These are phyloP conservation scores for Drosophila mimetica DNA, from an alignment of 2,888 invertebrate genomes.

Conservation along the genomic window DNA sequence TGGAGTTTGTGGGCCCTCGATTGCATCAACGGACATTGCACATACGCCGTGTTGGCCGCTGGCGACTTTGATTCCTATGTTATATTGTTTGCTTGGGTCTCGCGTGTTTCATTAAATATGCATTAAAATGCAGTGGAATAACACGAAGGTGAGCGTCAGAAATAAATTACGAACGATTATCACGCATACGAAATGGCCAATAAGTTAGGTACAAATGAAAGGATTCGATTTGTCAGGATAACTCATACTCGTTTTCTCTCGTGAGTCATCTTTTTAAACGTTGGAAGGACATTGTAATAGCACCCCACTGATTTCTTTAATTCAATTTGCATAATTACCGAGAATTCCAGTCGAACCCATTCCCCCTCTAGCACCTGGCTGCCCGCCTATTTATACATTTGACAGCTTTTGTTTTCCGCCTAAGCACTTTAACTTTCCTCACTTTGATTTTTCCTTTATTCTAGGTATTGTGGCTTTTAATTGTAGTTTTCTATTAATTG, in stretches of 20 bases:
- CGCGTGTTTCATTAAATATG: slow-evolving; percentile 75
- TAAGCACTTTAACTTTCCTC: slow-evolving; percentile 40
- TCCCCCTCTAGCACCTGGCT: neutral
- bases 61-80: slow-evolving; percentile 44
- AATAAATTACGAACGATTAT: slow-evolving; percentile 54
- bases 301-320: slow-evolving; percentile 29
- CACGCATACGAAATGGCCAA: slow-evolving; percentile 59
- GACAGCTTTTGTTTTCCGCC: slow-evolving; percentile 44
- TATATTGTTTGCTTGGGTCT: slow-evolving; percentile 17
- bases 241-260: slow-evolving; percentile 18
- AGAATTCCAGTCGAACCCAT: slow-evolving; percentile 10
- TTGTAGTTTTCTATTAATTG: slow-evolving; percentile 52
- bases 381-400: slow-evolving; percentile 55
- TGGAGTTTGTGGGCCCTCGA: slow-evolving; percentile 37
- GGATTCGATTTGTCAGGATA: slow-evolving; percentile 6
- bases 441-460: slow-evolving; percentile 17
- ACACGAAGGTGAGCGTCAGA: slow-evolving; percentile 25
- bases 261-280: slow-evolving; percentile 61
- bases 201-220: neutral
- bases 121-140: slow-evolving; percentile 73
- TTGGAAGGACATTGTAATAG: neutral
- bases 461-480: slow-evolving; percentile 56
- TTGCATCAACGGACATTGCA: slow-evolving; percentile 67
- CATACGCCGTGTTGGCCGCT: slow-evolving; percentile 65
- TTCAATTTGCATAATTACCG: slow-evolving; percentile 71